Percentiles rank a stretch among this genome's conserved stretches.
phyloP scores from a whole-genome alignment of 2,113 vertebrate species.

The Pseudorectes ferrugineus region DNA sequence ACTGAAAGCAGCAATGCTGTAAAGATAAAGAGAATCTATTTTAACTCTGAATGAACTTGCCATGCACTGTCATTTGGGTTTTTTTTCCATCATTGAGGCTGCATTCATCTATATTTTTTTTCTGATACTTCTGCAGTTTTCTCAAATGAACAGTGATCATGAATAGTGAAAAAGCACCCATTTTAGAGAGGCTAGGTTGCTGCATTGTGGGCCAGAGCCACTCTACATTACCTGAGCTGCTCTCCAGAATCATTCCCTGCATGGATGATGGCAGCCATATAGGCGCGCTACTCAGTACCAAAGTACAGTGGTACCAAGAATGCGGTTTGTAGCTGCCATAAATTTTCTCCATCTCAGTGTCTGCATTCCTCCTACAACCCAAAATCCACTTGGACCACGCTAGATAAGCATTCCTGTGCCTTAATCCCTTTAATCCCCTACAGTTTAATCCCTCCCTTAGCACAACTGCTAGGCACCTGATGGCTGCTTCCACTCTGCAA shows the following conservation, averaged over 20 bases:
- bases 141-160: not conserved
- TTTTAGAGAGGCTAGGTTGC: not conserved
- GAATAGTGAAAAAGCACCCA: not conserved
- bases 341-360: not conserved
- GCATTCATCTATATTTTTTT: not conserved
- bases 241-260: fast-evolving
- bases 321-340: not conserved
- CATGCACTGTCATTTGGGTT: fast-evolving
- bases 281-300: not conserved
- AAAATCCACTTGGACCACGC: not conserved
- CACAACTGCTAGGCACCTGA: not conserved
- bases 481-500: not conserved
- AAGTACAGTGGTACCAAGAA: not conserved
- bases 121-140: not conserved
- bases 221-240: not conserved
- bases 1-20: not conserved
- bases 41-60: not conserved
- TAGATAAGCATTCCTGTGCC: not conserved
- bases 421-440: not conserved
- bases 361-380: not conserved
- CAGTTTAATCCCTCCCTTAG: not conserved
- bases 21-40: not conserved
- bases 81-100: not conserved
- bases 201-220: not conserved
- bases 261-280: fast-evolving